These are phyloP conservation scores for Chionomys nivalis DNA, from an alignment of 2,113 vertebrate genomes.

Conservation along the genomic window DNA sequence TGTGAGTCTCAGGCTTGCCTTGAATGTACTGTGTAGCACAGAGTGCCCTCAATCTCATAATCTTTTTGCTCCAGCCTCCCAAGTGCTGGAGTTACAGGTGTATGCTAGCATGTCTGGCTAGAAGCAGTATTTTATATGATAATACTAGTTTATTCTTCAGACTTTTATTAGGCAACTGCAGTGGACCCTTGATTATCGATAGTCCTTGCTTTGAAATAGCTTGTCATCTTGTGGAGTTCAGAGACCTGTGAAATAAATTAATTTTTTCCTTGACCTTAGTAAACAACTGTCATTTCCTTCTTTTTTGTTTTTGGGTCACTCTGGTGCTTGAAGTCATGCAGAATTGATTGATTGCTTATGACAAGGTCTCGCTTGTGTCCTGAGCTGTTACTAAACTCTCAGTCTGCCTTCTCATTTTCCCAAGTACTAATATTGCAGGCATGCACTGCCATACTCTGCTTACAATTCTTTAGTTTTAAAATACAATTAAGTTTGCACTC, in stretches of 20 bases:
- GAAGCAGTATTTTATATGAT: not conserved
- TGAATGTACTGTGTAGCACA: not conserved
- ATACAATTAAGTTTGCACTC: conserved; percentile 40
- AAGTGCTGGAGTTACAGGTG: not conserved
- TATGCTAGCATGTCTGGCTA: not conserved
- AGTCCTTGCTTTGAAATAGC: conserved; percentile 14
- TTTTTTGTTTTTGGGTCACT: not conserved
- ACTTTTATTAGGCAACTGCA: not conserved
- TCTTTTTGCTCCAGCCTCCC: not conserved
- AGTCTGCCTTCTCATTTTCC: not conserved
- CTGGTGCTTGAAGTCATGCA: not conserved
- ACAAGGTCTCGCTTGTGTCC: not conserved
- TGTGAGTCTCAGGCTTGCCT: not conserved
- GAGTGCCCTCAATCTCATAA: not conserved
- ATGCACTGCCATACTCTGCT: not conserved
- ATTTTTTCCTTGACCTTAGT: not conserved
- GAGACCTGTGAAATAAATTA: conserved; percentile 23
- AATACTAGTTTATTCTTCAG: conserved; percentile 36
- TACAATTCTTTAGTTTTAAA: conserved; percentile 52
- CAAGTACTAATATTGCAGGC: not conserved
- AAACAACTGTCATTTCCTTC: not conserved
- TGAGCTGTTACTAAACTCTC: not conserved
- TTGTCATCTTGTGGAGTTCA: conserved; percentile 22
- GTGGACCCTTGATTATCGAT: not conserved
- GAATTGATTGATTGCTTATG: not conserved